Evolutionary conservation across 2,888 invertebrate genomes (phyloP).

Genomic region (Danaus chrysippus): DNA sequence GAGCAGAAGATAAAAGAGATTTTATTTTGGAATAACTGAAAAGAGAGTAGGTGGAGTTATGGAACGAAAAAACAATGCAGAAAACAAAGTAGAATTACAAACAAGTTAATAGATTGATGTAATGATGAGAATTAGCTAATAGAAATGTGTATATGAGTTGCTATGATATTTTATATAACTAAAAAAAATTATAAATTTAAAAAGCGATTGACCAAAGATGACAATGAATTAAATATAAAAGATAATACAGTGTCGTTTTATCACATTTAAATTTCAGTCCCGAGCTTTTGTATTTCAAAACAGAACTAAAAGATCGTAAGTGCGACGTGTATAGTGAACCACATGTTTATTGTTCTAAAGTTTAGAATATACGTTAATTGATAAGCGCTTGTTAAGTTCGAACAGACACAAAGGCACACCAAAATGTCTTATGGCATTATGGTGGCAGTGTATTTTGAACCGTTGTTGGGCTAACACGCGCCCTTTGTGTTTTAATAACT

Average conservation of each 20-base stretch:
- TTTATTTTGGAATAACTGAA: too few relatives aligned
- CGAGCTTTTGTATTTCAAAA: neutral
- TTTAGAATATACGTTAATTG: constrained; percentile 6
- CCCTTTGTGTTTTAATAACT: constrained; percentile 2
- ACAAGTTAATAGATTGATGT: too few relatives aligned
- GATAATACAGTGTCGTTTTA: constrained; percentile 4
- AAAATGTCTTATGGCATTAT: constrained; percentile 1
- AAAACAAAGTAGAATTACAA: too few relatives aligned
- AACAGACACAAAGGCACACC: constrained; percentile 17
- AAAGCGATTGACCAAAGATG: too few relatives aligned
- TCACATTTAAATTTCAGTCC: constrained; percentile 15
- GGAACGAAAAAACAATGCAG: too few relatives aligned
- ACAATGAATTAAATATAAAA: neutral
- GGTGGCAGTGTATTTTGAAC: constrained; percentile 21
- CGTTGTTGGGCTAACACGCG: constrained; percentile 16
- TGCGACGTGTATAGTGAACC: constrained; percentile 5
- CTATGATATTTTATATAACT: too few relatives aligned
- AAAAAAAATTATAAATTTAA: too few relatives aligned
- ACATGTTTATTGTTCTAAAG: neutral
- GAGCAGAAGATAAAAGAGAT: too few relatives aligned
- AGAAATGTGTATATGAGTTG: too few relatives aligned
- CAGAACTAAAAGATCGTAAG: neutral
- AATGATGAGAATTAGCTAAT: too few relatives aligned
- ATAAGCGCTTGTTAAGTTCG: constrained; percentile 14
- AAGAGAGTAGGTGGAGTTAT: too few relatives aligned